phyloP scores from a whole-genome alignment of 1,140 invertebrate species.

The Bombus superbus region DNA sequence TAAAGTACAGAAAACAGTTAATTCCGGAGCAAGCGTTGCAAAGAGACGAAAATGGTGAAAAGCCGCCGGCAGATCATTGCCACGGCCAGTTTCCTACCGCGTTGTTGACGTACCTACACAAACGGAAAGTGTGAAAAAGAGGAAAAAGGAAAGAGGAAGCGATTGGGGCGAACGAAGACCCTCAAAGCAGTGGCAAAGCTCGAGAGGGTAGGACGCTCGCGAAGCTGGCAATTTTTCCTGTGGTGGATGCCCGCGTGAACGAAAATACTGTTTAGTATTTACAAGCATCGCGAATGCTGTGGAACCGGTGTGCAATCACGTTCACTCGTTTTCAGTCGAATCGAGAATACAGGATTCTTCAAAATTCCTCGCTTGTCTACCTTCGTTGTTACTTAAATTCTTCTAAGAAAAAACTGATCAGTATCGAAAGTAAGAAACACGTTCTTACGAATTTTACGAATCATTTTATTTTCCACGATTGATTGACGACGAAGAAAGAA shows the following conservation, averaged over 20 bases:
- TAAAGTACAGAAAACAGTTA: background rate
- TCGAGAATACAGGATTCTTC: background rate
- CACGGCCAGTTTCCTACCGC: background rate
- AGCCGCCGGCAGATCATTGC: background rate
- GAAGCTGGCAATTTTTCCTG: background rate
- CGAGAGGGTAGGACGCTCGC: background rate
- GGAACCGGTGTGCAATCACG: background rate
- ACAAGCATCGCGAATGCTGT: background rate
- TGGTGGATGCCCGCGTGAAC: background rate
- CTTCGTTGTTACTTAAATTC: background rate
- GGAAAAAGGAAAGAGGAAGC: background rate
- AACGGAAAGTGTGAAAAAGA: background rate
- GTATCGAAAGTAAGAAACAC: background rate
- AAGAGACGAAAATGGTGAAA: background rate
- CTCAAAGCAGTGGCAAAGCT: slow-evolving; percentile 6
- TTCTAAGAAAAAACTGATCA: background rate
- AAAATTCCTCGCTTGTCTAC: background rate
- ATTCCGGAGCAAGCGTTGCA: background rate
- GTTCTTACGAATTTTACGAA: background rate
- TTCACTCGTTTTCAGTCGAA: background rate
- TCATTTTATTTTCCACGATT: background rate
- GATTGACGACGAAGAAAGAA: background rate
- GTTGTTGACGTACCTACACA: background rate
- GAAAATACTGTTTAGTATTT: background rate
- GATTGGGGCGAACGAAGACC: background rate